Conservation (phyloP, 2,888 invertebrate genomes). For the Melieria picta region DNA sequence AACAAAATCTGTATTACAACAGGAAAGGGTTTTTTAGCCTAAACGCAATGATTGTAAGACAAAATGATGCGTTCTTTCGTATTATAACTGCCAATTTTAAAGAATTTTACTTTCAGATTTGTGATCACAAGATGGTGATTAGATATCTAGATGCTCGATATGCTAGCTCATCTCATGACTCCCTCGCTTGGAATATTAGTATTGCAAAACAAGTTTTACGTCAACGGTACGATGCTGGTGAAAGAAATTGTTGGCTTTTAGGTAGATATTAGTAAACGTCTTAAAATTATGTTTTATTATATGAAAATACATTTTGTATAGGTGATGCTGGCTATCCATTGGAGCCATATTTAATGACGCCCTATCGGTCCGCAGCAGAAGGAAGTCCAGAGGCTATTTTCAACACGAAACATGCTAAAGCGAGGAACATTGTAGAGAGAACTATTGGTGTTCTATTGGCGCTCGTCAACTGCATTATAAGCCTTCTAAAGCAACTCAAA, state of each 20-base stretch:
- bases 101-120: constrained; percentile 11
- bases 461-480: constrained; percentile 21
- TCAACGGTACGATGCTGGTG: not conserved
- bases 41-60: constrained; percentile 10
- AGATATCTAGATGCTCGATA: constrained; percentile 14
- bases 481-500: constrained; percentile 6
- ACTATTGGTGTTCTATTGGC: constrained; percentile 29
- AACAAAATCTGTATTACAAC: constrained; percentile 10
- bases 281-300: not conserved
- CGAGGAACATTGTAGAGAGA: constrained; percentile 29
- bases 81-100: constrained; percentile 4
- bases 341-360: constrained; percentile 35
- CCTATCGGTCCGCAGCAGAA: constrained; percentile 21
- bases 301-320: constrained; percentile 1
- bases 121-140: constrained; percentile 8
- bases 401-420: constrained; percentile 30
- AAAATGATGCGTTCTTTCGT: constrained; percentile 4
- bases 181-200: constrained; percentile 15
- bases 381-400: constrained; percentile 30
- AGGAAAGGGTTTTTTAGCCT: constrained; percentile 13
- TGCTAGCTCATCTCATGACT: constrained; percentile 7
- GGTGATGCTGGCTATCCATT: constrained; percentile 37
- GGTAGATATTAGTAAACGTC: not conserved
- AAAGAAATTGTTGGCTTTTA: constrained; percentile 10
- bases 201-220: constrained; percentile 2